Conservation (phyloP, 2,797 vertebrate species). For the Smutsia temminckii region DNA sequence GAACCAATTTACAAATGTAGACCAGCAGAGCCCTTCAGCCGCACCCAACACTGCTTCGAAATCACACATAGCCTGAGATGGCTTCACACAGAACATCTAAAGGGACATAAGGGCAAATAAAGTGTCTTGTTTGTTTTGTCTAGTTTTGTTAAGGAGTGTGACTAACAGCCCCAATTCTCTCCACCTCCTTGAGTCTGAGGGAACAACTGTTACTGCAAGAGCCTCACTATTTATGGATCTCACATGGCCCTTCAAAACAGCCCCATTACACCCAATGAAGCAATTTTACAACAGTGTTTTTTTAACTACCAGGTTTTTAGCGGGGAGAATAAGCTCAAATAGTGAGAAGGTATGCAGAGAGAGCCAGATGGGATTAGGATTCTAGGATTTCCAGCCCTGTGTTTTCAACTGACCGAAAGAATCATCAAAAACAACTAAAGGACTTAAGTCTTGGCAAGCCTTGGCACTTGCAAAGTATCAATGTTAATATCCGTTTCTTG, state of each 20-base stretch:
- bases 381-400: background rate
- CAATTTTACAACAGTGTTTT: background rate
- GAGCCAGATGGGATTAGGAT: background rate
- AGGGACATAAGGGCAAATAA: background rate
- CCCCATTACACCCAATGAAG: background rate
- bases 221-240: background rate
- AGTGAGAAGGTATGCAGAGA: background rate
- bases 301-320: background rate
- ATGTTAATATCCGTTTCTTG: background rate
- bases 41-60: background rate
- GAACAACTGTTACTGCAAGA: too few relatives aligned
- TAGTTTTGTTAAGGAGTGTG: background rate
- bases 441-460: background rate
- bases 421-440: background rate
- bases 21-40: background rate
- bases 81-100: background rate
- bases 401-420: background rate
- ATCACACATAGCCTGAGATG: background rate
- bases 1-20: background rate
- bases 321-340: background rate
- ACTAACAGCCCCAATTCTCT: background rate
- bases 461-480: background rate
- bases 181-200: background rate
- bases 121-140: background rate
- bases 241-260: background rate